These are phyloP conservation scores for Hymenopus coronatus DNA, from an alignment of 2,888 invertebrate species.

Conservation along the genomic window DNA sequence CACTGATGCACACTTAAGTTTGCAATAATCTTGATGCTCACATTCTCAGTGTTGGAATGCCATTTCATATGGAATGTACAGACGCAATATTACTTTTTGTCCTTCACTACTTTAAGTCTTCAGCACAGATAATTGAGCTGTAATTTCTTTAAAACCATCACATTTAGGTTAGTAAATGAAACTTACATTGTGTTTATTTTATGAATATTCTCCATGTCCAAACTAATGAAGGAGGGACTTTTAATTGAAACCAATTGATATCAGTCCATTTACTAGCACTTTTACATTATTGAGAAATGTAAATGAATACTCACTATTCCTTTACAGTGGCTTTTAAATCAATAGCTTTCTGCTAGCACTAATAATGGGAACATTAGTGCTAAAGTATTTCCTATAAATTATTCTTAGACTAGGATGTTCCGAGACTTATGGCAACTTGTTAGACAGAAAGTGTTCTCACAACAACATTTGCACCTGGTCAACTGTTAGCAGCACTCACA, in stretches of 20 bases:
- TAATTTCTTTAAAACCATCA: not conserved
- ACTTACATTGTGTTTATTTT: not conserved
- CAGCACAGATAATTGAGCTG: slow-evolving; percentile 13
- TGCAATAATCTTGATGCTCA: not conserved
- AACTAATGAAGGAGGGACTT: not conserved
- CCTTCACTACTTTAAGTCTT: not conserved
- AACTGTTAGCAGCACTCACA: not conserved
- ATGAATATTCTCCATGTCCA: not conserved
- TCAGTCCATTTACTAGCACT: not conserved
- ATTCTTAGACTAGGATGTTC: not conserved
- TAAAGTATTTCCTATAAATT: not conserved
- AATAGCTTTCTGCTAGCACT: not conserved
- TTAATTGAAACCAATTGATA: not conserved
- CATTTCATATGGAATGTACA: slow-evolving; percentile 26
- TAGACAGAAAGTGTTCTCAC: not conserved
- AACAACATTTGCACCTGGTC: no score
- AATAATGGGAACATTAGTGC: not conserved
- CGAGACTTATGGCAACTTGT: slow-evolving; percentile 10
- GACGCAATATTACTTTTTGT: not conserved
- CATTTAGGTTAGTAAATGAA: not conserved
- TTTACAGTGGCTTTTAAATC: not conserved
- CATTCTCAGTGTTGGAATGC: slow-evolving; percentile 18
- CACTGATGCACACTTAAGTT: not conserved
- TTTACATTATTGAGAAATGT: not conserved
- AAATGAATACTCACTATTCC: not conserved